Evolutionary conservation across 2,797 vertebrate species (phyloP).

Genomic region (Phoebastria nigripes): DNA sequence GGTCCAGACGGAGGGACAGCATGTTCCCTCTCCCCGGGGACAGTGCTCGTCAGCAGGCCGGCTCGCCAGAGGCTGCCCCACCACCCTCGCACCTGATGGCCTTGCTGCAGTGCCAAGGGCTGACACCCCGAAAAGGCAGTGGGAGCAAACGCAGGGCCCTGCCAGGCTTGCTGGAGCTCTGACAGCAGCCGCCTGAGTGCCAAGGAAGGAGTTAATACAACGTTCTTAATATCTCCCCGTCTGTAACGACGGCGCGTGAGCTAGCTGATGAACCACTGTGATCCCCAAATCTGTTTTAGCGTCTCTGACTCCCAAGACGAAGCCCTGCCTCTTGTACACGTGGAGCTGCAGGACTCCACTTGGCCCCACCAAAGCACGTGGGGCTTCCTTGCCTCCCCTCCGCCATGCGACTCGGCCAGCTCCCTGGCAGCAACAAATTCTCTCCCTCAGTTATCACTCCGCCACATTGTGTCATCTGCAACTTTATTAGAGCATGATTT

Average conservation of each 20-base stretch:
- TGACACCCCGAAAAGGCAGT: background rate
- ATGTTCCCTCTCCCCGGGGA: rapidly evolving
- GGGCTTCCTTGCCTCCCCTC: background rate
- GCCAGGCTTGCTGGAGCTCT: background rate
- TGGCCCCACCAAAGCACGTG: rapidly evolving
- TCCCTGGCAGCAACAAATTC: background rate
- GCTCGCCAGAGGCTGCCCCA: rapidly evolving
- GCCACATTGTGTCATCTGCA: rapidly evolving
- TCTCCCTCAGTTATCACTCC: rapidly evolving
- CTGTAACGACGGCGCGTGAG: background rate
- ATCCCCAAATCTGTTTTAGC: background rate
- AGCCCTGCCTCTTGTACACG: rapidly evolving
- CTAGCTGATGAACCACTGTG: background rate
- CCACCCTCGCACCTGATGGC: rapidly evolving
- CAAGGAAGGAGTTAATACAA: background rate
- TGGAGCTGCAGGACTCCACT: rapidly evolving
- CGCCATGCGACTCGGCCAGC: rapidly evolving
- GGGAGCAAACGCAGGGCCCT: rapidly evolving
- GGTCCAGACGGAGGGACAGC: rapidly evolving
- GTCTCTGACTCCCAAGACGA: background rate
- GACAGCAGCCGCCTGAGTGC: background rate
- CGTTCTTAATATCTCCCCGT: rapidly evolving
- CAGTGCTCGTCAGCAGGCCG: rapidly evolving
- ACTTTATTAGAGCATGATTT: background rate
- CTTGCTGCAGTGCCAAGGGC: rapidly evolving